phyloP scores from a whole-genome alignment of 2,888 invertebrate genomes.

The Loripinus fragilis region DNA sequence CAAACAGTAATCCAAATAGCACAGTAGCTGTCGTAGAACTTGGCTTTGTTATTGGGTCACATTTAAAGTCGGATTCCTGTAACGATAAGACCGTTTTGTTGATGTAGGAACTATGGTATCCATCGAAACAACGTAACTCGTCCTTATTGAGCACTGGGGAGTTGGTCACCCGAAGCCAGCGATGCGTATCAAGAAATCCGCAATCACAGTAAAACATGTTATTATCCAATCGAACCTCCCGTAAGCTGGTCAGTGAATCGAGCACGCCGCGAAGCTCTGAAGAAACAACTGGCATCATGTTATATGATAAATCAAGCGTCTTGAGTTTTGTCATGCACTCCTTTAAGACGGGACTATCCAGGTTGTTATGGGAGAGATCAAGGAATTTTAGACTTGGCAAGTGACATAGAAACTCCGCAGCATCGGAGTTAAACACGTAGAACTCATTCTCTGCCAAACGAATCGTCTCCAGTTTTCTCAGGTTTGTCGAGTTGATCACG shows the following conservation, averaged over 20 bases:
- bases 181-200: slow-evolving; percentile 54
- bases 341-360: slow-evolving; percentile 36
- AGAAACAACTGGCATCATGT: slow-evolving; percentile 44
- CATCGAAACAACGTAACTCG: slow-evolving; percentile 45
- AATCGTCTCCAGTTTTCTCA: slow-evolving; percentile 53
- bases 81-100: slow-evolving; percentile 37
- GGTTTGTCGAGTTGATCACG: slow-evolving; percentile 50
- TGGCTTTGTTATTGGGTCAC: slow-evolving; percentile 17
- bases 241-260: slow-evolving; percentile 34
- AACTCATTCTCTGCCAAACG: slow-evolving; percentile 61
- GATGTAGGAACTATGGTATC: slow-evolving; percentile 58
- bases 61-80: slow-evolving; percentile 41
- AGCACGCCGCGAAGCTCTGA: slow-evolving; percentile 43
- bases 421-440: slow-evolving; percentile 41
- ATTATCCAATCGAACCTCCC: slow-evolving; percentile 44
- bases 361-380: slow-evolving; percentile 57
- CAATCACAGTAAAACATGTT: slow-evolving; percentile 68
- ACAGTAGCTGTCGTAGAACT: slow-evolving; percentile 41
- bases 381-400: slow-evolving; percentile 52
- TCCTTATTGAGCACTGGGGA: slow-evolving; percentile 40
- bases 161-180: slow-evolving; percentile 58
- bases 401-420: slow-evolving; percentile 57
- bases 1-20: slow-evolving; percentile 47
- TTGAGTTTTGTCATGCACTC: slow-evolving; percentile 50
- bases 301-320: slow-evolving; percentile 60